Base-by-base conservation (phyloP, 37 sponge, comb jelly and placozoan genomes). In the Petrosia ficiformis region DNA sequence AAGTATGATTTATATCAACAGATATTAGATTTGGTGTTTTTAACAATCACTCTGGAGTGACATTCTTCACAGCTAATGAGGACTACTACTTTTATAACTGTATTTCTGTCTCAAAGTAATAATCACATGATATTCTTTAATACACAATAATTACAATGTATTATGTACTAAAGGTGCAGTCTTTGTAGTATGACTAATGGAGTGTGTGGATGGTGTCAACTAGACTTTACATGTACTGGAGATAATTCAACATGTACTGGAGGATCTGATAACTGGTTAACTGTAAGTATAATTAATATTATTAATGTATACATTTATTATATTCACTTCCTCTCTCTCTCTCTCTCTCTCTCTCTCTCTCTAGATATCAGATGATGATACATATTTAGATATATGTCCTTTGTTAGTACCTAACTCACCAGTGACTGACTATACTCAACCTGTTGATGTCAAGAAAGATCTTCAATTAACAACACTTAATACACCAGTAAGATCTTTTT, bases 201-300 rank as follows among this genome's bases (percentile, higher is more conserved):
- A 70, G 58, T 57, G 8, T 84, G 85, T 77, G 79, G 74, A 10
- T 78, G 79, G 78, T 84, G 79, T 73, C 37, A 48, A 40, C 59
- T 37, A 33, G 71, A 72, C 28, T 70, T 70, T 67, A 32, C 65
- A 29, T 80, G 81, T 76, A 86, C 73, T 80, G 87, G 71, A 59
- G 44, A 52, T 41, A 48, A 48, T 14, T 48, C 54, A 48, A 19
- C 54, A 48, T 48, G 54, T 48, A 48, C 54, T 48, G 14, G 14
- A 19, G 54, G 54, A 19, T 8, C 54, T 48, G 54, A 48, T 19
- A 8, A 48, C 14, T 14, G 14, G 54, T 48, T 48, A 14, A 48
- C 8, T 48, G 14, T 48, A 8, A 48, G 54, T 48, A 48, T 48
- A 8, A 48, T 48, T 48, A 48, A 19, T 14, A 48, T 48, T 48